Conservation (phyloP, 2,113 vertebrate genomes). For the Vimba vimba region DNA sequence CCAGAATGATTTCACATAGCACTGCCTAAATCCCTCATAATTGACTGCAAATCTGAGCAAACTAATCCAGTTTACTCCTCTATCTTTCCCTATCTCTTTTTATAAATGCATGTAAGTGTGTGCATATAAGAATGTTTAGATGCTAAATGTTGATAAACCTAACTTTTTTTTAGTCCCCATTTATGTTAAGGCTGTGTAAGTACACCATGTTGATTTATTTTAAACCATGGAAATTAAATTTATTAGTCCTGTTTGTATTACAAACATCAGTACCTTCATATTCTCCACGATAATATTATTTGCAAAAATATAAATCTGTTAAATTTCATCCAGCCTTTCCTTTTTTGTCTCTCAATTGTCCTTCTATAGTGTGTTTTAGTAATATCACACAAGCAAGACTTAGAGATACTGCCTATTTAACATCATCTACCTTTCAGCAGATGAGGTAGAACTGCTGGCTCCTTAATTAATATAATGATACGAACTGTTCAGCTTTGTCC, state of each 20-base stretch:
- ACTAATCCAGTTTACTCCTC: conserved; percentile 52
- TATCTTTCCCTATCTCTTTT: conserved; percentile 32
- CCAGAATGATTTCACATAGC: conserved; percentile 61
- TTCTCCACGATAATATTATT: not conserved
- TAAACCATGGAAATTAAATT: not conserved
- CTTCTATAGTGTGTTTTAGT: not conserved
- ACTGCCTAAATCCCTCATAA: conserved; percentile 76
- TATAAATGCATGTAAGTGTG: conserved; percentile 28
- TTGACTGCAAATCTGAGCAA: conserved; percentile 77
- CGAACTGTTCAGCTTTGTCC: not conserved
- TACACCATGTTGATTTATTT: conserved; percentile 2
- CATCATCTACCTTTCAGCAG: not conserved
- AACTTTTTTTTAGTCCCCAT: not conserved
- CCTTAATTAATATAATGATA: not conserved
- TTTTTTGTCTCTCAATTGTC: not conserved
- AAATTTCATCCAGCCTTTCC: not conserved
- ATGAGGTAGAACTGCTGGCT: not conserved
- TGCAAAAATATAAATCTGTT: not conserved
- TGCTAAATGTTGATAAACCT: conserved; percentile 16
- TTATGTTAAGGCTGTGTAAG: conserved; percentile 4
- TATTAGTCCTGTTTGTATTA: conserved; percentile 5
- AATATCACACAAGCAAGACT: not conserved
- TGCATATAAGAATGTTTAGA: conserved; percentile 21
- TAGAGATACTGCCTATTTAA: not conserved
- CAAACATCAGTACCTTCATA: not conserved